Percentiles rank a stretch among this genome's conserved stretches.
phyloP scores from a whole-genome alignment of 2,113 vertebrate genomes.

The Lynx canadensis region DNA sequence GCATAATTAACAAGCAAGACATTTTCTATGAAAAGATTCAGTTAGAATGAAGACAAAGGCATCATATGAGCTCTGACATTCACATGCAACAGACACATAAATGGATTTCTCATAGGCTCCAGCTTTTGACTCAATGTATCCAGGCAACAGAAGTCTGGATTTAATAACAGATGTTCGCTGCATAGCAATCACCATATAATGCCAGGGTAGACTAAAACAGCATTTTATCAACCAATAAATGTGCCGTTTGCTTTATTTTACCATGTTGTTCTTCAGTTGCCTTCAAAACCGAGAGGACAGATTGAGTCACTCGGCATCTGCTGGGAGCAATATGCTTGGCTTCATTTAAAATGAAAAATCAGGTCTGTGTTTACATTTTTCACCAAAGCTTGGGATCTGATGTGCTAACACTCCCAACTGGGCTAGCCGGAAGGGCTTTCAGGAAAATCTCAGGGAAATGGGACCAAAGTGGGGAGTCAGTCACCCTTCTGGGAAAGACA shows the following conservation, averaged over 20 bases:
- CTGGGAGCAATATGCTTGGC: slow-evolving; percentile 70
- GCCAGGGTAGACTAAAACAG: slow-evolving; percentile 66
- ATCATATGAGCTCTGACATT: slow-evolving; percentile 61
- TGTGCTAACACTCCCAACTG: slow-evolving; percentile 33
- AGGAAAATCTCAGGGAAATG: slow-evolving; percentile 44
- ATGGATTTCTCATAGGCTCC: slow-evolving; percentile 71
- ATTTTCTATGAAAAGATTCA: slow-evolving; percentile 58
- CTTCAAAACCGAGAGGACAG: slow-evolving; percentile 72
- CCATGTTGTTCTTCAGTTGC: slow-evolving; percentile 56
- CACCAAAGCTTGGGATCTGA: slow-evolving; percentile 66
- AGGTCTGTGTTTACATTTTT: slow-evolving; percentile 76
- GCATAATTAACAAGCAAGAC: slow-evolving; percentile 48
- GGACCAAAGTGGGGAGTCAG: background rate
- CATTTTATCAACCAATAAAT: slow-evolving; percentile 60
- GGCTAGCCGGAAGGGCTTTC: slow-evolving; percentile 72
- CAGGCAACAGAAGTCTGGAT: slow-evolving; percentile 80
- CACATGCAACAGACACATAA: slow-evolving; percentile 45
- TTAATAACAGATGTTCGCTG: slow-evolving; percentile 73
- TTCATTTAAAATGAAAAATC: slow-evolving; percentile 79
- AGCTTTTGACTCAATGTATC: slow-evolving; percentile 78
- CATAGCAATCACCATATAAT: slow-evolving; percentile 54
- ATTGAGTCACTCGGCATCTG: slow-evolving; percentile 73
- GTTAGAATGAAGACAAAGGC: slow-evolving; percentile 60
- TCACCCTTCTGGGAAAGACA: slow-evolving; percentile 59
- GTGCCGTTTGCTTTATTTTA: slow-evolving; percentile 70